Evolutionary conservation across 2,888 invertebrate genomes (phyloP), one percentile per base, ranked within the genome.

Genomic region (Emesis furor): DNA sequence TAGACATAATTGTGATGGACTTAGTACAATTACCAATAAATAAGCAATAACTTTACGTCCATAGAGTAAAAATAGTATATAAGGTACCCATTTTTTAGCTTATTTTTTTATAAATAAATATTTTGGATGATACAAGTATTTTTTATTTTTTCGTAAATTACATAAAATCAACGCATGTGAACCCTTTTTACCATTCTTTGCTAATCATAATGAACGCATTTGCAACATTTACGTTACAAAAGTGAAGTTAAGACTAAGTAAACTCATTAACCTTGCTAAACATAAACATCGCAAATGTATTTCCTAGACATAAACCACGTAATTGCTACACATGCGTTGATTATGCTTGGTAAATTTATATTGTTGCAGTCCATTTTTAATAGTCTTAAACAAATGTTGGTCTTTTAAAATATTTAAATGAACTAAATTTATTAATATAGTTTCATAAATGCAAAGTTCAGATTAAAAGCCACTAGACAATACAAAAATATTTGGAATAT

Each of bases 221-320:
- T 67, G 67, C 67, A 67, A 67, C 67, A 67, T 67, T 32, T 67
- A 67, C 67, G 67, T 67, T 67, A 67, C 35, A 55, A 55, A 55
- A 17, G 55, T 55, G n/a, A 55, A 67, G 14, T 67, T 24, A 6
- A 32, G 8, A 67, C 67, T 35, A 32, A 30, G 35, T 67, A 32
- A 30, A 32, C 32, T 35, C 67, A 67, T 67, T 35, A 30, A 14
- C 67, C 35, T 67, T 67, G 67, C 67, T 67, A 32, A 35, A 30
- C 67, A 67, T 67, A 32, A 67, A 67, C 67, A 67, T 67, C 67
- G 35, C n/a, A 67, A 67, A 67, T 67, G 32, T 35, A 67, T 67
- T 67, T 67, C 67, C 30, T 67, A 67, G 12, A 67, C 35, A 67
- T 35, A 67, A 67, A 67, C 35, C 30, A 67, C 67, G 67, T 37